Evolutionary conservation across 2,888 invertebrate species (phyloP), one percentile per base, ranked within the genome.

Genomic region (Lasioglossum malachurum): DNA sequence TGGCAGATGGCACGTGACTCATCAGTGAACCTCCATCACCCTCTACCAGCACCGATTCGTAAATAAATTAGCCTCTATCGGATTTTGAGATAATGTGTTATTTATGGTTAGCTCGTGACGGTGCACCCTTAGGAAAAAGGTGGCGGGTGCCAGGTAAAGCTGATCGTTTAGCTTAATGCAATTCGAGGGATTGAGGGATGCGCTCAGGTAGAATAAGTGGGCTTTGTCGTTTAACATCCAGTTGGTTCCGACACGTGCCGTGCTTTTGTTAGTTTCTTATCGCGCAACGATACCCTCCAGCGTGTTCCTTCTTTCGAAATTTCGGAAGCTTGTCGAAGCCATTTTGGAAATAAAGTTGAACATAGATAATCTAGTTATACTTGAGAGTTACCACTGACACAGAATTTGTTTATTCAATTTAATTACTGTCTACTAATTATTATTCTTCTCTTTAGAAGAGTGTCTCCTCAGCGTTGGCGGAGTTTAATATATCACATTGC

Each of bases 1-100:
- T 84, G 93, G 93, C 95, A 95, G 95, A 95, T 95, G 95, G 94
- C 94, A 94, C 94, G 95, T 95, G 95, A 95, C 94, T 95, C 95
- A 95, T 92, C 88, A 88, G 86, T 83, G 84, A 87, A 78, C 75
- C 82, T 82, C 81, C 86, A 84, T 76, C 85, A 78, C 79, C 81
- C 85, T 69, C 72, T 41, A 74, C 74, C 86, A 81, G 83, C 86
- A 53, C 76, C 89, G 91, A 92, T 93, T 94, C 93, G 92, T 95
- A 94, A 95, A 95, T 95, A 95, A 95, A 95, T 95, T 95, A 95
- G 93, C 87, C 90, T 91, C 92, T 94, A 95, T 94, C 94, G 91
- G 93, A 92, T 91, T 88, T 87, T 80, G 81, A 89, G 92, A 93
- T 94, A 94, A 93, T 91, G 90, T 88, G 89, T 93, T 93, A 94